Evolutionary conservation across 2,113 vertebrate species (phyloP).

Genomic region (Pan troglodytes): NHGRI_mPanTro3-v2.1_pri NC_086015.1:153456501-153457000

Average conservation of each 20-base stretch:
- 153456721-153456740: constrained; percentile 10
- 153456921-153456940: constrained; percentile 1
- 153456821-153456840: neutral
- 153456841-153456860: neutral
- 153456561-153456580: neutral
- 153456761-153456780: constrained; percentile 15
- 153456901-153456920: constrained; percentile 5
- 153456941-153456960: neutral
- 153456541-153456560: constrained; percentile 36
- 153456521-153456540: neutral
- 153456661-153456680: constrained; percentile 6
- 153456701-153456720: constrained; percentile 2
- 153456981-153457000: neutral
- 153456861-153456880: neutral
- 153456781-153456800: neutral
- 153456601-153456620: constrained; percentile 40
- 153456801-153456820: neutral
- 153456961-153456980: neutral
- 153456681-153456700: neutral
- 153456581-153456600: neutral
- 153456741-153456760: constrained; percentile 38
- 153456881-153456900: neutral
- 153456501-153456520: neutral
- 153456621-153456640: neutral
- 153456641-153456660: constrained; percentile 23